These are phyloP conservation scores for Montipora sp. DNA, from an alignment of 64 coral and sea anemone genomes.

Conservation along the genomic window DNA sequence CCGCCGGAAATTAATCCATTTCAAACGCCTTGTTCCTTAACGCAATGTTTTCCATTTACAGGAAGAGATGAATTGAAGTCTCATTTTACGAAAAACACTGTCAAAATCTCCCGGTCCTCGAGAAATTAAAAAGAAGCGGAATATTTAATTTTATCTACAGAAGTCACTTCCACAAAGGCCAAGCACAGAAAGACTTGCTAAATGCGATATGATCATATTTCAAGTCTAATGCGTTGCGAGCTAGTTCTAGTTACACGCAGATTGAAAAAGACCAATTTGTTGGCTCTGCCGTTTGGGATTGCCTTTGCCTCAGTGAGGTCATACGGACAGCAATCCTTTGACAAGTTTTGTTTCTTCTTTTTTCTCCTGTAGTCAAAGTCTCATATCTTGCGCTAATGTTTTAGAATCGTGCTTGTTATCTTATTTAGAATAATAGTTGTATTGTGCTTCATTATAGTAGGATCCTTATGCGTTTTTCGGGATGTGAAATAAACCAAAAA, in stretches of 20 bases:
- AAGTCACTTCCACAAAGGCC: conserved; percentile 22
- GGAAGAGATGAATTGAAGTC: conserved; percentile 40
- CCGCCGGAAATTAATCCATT: conserved; percentile 63
- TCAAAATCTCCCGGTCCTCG: conserved; percentile 30
- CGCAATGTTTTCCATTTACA: conserved; percentile 34
- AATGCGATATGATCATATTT: conserved; percentile 27
- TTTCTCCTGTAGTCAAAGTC: background rate
- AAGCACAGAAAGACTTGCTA: background rate
- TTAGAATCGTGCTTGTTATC: background rate
- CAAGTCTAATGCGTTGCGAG: conserved; percentile 13
- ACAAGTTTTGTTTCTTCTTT: background rate
- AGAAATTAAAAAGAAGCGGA: conserved; percentile 10
- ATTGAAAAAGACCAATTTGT: conserved; percentile 6
- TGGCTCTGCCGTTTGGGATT: background rate
- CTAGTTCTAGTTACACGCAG: background rate
- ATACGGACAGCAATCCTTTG: background rate
- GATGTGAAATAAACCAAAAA: conserved; percentile 14
- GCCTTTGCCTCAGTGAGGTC: background rate
- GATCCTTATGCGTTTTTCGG: too few relatives aligned
- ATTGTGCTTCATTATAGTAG: too few relatives aligned
- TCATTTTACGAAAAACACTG: conserved; percentile 28
- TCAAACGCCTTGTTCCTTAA: background rate
- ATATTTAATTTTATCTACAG: conserved; percentile 23
- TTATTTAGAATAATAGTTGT: background rate
- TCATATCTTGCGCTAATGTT: background rate